phyloP scores from a whole-genome alignment of 2,888 invertebrate genomes.

The Andrena bicolor region DNA sequence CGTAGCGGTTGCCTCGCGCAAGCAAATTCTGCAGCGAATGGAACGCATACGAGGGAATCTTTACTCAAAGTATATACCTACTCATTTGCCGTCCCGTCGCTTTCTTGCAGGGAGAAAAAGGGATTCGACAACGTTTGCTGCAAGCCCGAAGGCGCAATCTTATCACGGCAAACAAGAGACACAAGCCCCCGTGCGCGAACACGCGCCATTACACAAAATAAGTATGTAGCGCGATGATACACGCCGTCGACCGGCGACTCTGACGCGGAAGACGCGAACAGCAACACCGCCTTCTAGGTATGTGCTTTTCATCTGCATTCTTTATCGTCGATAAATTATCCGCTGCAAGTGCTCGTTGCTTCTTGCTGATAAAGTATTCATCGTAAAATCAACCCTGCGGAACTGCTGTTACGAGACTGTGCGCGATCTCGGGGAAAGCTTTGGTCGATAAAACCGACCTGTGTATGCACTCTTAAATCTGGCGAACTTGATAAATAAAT shows the following conservation, averaged over 20 bases:
- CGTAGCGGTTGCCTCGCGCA: background rate
- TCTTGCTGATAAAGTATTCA: slow-evolving; percentile 68
- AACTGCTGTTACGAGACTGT: slow-evolving; percentile 1
- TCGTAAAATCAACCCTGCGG: slow-evolving; percentile 62
- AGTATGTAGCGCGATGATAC: slow-evolving; percentile 31
- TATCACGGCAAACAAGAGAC: slow-evolving; percentile 40
- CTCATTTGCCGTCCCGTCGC: background rate
- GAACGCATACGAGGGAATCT: background rate
- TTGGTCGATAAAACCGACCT: slow-evolving; percentile 14
- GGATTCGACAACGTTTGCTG: slow-evolving; percentile 4
- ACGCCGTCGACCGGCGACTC: slow-evolving; percentile 14
- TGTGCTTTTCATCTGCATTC: slow-evolving; percentile 65
- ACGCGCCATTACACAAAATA: slow-evolving; percentile 45
- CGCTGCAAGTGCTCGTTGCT: slow-evolving; percentile 29
- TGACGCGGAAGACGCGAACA: slow-evolving; percentile 22
- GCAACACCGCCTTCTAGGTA: slow-evolving; percentile 26
- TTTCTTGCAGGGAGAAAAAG: background rate
- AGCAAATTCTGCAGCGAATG: background rate
- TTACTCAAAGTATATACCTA: background rate
- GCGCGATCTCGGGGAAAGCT: background rate
- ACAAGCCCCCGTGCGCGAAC: slow-evolving; percentile 35
- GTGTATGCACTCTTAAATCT: slow-evolving; percentile 2
- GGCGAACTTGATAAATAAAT: slow-evolving; percentile 17
- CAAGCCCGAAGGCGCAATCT: slow-evolving; percentile 42
- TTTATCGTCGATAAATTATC: slow-evolving; percentile 69